phyloP scores from a whole-genome alignment of 2,888 invertebrate species.

The Pseudeuparius sepicola region DNA sequence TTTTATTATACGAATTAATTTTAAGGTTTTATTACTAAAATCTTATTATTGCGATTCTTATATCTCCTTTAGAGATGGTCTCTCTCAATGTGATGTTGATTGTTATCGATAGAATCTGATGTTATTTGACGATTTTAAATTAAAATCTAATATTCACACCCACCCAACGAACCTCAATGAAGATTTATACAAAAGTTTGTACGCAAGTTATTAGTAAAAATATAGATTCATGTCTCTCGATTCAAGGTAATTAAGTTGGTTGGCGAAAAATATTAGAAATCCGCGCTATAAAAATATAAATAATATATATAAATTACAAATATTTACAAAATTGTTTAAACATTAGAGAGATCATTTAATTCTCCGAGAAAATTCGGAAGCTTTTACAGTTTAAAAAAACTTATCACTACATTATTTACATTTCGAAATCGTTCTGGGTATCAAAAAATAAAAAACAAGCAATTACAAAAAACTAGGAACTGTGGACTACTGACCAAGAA shows the following conservation, averaged over 20 bases:
- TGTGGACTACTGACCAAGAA: no score
- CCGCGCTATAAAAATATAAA: constrained; percentile 21
- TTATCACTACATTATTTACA: constrained; percentile 23
- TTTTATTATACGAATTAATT: constrained; percentile 25
- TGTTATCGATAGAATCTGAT: constrained; percentile 19
- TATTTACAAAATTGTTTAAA: constrained; percentile 29
- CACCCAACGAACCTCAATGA: constrained; percentile 12
- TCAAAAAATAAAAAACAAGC: constrained; percentile 20
- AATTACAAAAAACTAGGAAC: constrained; percentile 23
- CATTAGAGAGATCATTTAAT: constrained; percentile 28
- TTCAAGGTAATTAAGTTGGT: constrained; percentile 14
- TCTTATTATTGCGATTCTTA: constrained; percentile 22
- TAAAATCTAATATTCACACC: constrained; percentile 10
- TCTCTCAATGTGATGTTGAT: constrained; percentile 17
- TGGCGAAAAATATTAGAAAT: constrained; percentile 21
- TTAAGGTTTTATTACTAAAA: constrained; percentile 17
- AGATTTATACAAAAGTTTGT: no score
- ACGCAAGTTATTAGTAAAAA: constrained; percentile 24
- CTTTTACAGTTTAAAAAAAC: constrained; percentile 13
- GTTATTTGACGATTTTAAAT: constrained; percentile 10
- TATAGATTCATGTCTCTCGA: constrained; percentile 21
- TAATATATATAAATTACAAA: constrained; percentile 21
- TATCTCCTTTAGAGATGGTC: constrained; percentile 19
- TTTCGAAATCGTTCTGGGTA: constrained; percentile 11
- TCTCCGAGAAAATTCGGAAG: no score